A percentile compares a stretch with the other conserved stretches of the same genome.
These are phyloP conservation scores for Schlechtendalia chinensis DNA, from an alignment of 1,140 invertebrate species.

Conservation along the genomic window DNA sequence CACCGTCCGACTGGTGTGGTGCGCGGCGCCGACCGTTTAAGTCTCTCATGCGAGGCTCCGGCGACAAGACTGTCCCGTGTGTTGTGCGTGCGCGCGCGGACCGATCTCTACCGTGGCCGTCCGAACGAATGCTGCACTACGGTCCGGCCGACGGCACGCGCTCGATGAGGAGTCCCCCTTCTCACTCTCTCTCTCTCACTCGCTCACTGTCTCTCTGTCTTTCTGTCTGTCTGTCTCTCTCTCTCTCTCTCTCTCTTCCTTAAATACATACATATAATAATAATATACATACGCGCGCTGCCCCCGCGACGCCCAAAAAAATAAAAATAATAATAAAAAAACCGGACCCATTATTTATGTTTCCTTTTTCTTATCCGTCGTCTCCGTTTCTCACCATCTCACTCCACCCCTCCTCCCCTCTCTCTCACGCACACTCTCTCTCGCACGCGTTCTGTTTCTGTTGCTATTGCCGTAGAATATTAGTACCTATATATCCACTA, in stretches of 20 bases:
- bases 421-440: not conserved
- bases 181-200: too few species aligned
- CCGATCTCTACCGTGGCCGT: slow-evolving; percentile 9
- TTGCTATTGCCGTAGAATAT: too few species aligned
- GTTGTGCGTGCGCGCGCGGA: too few species aligned
- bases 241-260: slow-evolving; percentile 2
- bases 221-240: too few species aligned
- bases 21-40: slow-evolving; percentile 19
- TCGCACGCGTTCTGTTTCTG: not conserved
- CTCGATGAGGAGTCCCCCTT: too few species aligned
- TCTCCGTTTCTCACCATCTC: not conserved
- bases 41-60: slow-evolving; percentile 23
- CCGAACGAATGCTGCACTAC: not conserved
- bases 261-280: slow-evolving; percentile 10
- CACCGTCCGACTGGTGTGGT: not conserved
- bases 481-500: not conserved
- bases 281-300: not conserved
- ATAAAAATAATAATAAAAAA: slow-evolving; percentile 13
- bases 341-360: slow-evolving; percentile 45
- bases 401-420: not conserved
- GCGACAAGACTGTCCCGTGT: slow-evolving; percentile 22
- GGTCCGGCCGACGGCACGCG: slow-evolving; percentile 29
- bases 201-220: too few species aligned
- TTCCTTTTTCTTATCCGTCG: slow-evolving; percentile 31
- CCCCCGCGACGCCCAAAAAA: slow-evolving; percentile 46